These are phyloP conservation scores for Poeciliopsis presidionis DNA, from an alignment of 2,797 vertebrate species.

Conservation along the genomic window DNA sequence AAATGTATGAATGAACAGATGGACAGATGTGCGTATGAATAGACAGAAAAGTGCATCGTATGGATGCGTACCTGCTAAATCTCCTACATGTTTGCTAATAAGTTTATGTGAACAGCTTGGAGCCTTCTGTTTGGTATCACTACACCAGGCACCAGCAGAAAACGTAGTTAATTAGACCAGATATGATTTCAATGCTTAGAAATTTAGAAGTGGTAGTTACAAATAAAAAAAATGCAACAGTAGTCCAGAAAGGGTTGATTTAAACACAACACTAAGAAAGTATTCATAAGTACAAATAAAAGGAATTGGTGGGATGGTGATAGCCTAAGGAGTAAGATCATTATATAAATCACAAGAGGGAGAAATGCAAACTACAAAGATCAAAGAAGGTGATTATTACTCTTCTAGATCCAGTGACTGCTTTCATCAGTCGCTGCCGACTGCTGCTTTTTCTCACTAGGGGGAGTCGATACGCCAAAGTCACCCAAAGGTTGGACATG, in stretches of 20 bases:
- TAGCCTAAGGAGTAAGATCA: not conserved
- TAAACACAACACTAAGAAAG: not conserved
- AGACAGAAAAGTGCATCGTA: not conserved
- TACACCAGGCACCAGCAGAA: not conserved
- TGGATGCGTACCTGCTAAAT: not conserved
- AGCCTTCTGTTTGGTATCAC: not conserved
- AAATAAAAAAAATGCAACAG: not conserved
- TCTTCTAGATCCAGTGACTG: not conserved
- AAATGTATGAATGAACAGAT: not conserved
- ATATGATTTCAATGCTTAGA: not conserved
- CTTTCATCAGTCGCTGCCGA: not conserved
- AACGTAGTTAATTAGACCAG: not conserved
- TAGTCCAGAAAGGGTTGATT: not conserved
- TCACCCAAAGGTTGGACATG: conserved; percentile 62
- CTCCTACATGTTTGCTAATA: not conserved
- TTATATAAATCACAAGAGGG: not conserved
- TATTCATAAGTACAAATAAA: not conserved
- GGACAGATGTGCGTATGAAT: not conserved
- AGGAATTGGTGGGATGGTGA: not conserved
- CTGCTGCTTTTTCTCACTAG: conserved; percentile 59
- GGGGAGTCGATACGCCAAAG: conserved; percentile 61
- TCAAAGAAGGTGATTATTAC: not conserved
- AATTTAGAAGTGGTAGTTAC: not conserved
- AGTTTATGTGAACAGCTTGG: not conserved
- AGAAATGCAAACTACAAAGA: not conserved